Conservation (phyloP, 2,113 vertebrate species). For the Gasterosteus nipponicus region DNA sequence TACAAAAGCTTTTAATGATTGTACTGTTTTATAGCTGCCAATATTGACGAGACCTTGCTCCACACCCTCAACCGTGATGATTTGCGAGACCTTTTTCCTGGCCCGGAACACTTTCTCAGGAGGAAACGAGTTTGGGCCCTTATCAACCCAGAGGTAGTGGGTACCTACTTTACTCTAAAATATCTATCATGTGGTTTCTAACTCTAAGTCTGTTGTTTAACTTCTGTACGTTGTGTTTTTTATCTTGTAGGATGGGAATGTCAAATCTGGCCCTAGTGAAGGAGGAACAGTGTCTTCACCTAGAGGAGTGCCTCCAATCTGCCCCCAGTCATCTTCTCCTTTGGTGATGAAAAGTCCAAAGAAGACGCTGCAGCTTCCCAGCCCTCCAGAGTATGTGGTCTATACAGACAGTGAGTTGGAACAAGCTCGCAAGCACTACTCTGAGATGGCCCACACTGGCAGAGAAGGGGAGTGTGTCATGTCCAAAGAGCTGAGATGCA, state of each 20-base stretch:
- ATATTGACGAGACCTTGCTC: too few species aligned
- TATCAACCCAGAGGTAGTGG: too few species aligned
- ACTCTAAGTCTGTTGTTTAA: not conserved
- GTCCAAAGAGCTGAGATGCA: conserved; percentile 1
- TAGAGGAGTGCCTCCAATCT: not conserved
- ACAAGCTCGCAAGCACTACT: not conserved
- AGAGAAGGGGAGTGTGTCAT: not conserved
- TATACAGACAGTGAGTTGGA: conserved; percentile 2
- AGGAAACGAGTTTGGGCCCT: too few species aligned
- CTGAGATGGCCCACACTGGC: not conserved
- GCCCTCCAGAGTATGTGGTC: not conserved
- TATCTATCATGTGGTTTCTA: not conserved
- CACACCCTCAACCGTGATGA: too few species aligned
- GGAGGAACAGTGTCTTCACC: not conserved
- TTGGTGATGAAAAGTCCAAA: not conserved
- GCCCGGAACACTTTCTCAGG: too few species aligned
- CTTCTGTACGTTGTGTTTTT: not conserved
- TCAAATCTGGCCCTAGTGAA: not conserved
- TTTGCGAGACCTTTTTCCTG: too few species aligned
- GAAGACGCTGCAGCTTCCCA: not conserved
- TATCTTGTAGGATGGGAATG: not conserved
- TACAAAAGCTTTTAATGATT: too few species aligned
- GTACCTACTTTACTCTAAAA: not conserved
- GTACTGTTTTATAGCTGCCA: too few species aligned
- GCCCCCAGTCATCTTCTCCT: not conserved